Percentiles rank a stretch among this genome's conserved stretches.
Evolutionary conservation across 2,113 vertebrate species (phyloP).

Genomic region (Cyprinodon tularosa): DNA sequence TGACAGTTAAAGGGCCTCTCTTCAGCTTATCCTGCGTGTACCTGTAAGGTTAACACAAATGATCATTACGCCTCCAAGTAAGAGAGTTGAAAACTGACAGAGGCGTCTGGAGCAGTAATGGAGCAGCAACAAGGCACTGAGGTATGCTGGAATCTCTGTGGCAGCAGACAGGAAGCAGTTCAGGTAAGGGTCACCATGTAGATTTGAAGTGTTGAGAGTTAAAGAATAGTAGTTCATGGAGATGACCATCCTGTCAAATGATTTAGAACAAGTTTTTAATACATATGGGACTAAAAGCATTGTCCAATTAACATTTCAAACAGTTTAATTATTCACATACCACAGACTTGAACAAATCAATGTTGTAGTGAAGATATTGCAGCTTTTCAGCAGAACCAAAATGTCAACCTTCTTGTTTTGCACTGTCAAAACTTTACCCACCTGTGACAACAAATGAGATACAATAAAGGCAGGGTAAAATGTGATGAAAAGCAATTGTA

Average conservation of each 20-base stretch:
- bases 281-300: neutral
- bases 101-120: conserved; percentile 77
- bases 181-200: conserved; percentile 84
- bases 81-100: conserved; percentile 84
- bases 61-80: conserved; percentile 87
- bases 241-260: conserved; percentile 83
- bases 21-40: neutral
- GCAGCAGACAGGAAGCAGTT: conserved; percentile 87
- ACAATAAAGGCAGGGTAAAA: neutral
- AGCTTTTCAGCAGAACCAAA: conserved; percentile 43
- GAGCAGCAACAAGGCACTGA: conserved; percentile 84
- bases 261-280: neutral
- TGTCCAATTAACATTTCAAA: too few species aligned
- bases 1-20: too few species aligned
- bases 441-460: conserved; percentile 17
- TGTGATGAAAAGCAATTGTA: neutral
- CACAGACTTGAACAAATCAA: conserved; percentile 64
- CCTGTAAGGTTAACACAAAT: conserved; percentile 83
- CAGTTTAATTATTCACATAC: conserved; percentile 38
- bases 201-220: conserved; percentile 88
- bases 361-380: conserved; percentile 51
- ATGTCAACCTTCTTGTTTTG: conserved; percentile 63
- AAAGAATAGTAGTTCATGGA: conserved; percentile 87
- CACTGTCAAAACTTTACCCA: conserved; percentile 30
- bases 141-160: conserved; percentile 87